Conservation (phyloP, 2,797 vertebrate genomes). For the Graptemys geographica region DNA sequence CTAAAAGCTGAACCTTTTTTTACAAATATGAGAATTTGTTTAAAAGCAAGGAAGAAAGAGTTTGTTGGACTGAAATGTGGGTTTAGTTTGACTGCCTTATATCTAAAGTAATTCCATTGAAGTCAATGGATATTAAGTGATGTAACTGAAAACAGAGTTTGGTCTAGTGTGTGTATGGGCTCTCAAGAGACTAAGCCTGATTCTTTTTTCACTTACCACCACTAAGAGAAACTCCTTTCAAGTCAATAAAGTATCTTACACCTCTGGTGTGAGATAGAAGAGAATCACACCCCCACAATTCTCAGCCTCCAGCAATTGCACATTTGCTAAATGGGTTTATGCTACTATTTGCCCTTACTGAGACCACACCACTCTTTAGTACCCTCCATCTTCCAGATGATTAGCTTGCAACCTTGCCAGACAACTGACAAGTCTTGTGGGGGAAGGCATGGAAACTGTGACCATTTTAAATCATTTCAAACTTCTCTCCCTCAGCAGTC, state of each 20-base stretch:
- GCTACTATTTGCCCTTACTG: conserved; percentile 36
- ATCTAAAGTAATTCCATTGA: not conserved
- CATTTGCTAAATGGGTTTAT: conserved; percentile 32
- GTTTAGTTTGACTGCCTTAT: not conserved
- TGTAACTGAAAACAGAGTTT: not conserved
- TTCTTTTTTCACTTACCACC: not conserved
- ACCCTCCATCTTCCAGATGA: conserved; percentile 56
- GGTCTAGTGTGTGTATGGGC: not conserved
- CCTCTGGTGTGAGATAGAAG: not conserved
- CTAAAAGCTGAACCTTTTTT: not conserved
- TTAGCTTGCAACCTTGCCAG: not conserved
- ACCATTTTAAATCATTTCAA: conserved; percentile 13
- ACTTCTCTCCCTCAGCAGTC: not conserved
- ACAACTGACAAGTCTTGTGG: conserved; percentile 11
- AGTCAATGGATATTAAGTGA: not conserved
- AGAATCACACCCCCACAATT: not conserved
- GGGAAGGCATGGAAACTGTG: not conserved
- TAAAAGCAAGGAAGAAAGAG: not conserved
- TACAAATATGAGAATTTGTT: not conserved
- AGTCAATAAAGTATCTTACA: not conserved
- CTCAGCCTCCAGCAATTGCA: conserved; percentile 35
- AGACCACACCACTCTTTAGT: conserved; percentile 23
- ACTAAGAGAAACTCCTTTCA: not conserved
- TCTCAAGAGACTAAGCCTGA: not conserved
- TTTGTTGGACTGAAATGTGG: not conserved